Evolutionary conservation across 1,140 invertebrate species (phyloP).

Genomic region (Tyrophagus putrescentiae): DNA sequence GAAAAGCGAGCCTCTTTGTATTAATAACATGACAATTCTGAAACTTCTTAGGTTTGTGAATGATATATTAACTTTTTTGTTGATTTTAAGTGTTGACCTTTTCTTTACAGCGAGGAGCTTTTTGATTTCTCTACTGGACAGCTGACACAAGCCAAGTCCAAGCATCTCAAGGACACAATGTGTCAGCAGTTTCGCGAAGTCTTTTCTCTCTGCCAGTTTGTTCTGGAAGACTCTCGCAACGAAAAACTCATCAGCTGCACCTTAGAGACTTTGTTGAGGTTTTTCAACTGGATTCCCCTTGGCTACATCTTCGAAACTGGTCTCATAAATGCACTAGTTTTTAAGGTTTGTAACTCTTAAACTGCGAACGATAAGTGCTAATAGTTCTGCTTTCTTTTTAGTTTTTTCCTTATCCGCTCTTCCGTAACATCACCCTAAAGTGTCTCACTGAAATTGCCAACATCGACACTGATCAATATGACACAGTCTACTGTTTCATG

Average conservation of each 20-base stretch:
- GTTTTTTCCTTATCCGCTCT: constrained; percentile 93
- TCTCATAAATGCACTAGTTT: constrained; percentile 81
- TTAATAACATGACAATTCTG: constrained; percentile 98
- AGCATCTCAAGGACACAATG: constrained; percentile 99
- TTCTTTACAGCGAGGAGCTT: constrained; percentile 69
- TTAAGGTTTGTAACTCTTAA: constrained; percentile 48
- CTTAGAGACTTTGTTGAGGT: constrained; percentile 83
- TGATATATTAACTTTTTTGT: constrained; percentile 17
- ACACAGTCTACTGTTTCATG: constrained; percentile 73
- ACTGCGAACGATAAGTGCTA: neutral
- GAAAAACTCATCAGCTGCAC: constrained; percentile 82
- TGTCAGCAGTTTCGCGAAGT: constrained; percentile 97
- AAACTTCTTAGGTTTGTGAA: constrained; percentile 65
- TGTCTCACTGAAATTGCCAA: constrained; percentile 86
- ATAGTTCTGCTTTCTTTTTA: constrained; percentile 34
- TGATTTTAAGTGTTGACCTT: neutral
- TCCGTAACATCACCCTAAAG: constrained; percentile 93
- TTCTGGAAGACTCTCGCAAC: constrained; percentile 94
- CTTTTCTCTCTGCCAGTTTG: constrained; percentile 92
- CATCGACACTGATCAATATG: constrained; percentile 53
- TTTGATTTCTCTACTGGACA: constrained; percentile 97
- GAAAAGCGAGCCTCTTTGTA: constrained; percentile 95
- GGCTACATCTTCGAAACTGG: constrained; percentile 99
- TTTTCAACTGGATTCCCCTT: constrained; percentile 98
- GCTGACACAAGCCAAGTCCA: constrained; percentile 96